Base-by-base conservation (phyloP, 2,797 vertebrate species). In the Argyrosomus regius region DNA sequence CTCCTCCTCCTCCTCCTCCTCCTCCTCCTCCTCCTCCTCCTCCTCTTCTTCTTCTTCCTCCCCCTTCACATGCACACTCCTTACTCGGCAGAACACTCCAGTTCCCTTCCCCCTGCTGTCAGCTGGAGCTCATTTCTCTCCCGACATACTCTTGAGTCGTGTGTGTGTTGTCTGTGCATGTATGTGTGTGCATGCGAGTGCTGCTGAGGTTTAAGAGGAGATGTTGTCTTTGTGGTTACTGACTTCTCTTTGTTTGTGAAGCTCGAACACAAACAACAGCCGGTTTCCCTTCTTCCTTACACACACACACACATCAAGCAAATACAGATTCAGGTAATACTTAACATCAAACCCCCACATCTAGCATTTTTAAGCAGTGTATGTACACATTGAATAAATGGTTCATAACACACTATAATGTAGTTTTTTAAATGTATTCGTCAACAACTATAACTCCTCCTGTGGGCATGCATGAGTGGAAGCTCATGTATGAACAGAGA, bases 121-220 rank as follows among this genome's bases (percentile, higher is more conserved):
- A 92, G 92, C 92, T 92, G 92, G 90, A 93, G 90, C 87, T 88
- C 79, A 89, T 93, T 92, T 93, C 87, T 92, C 84, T 90, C 88
- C 74, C 45, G 18, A 76, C 84, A 86, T 86, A 81, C 82, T 85
- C 82, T 77, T 53, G 50, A 88, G 73, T 17, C 35, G 68, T 72
- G 71, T 78, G 59, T 72, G 62, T 61, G 58, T 39, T 64, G 43
- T 13, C 43, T 10, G 72, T 22, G 61, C 35, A 63, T 52, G 72
- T 10, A 39, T 28, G 63, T 48, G 57, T 43, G 60, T 54, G 49
- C 17, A 20, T 57, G 56, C 14, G 35, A 75, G 76, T 60, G 14
- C 87, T 68, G 89, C 82, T 67, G 80, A 88, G 75, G 85, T 82
- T 86, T 71, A 79, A 75, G 85, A 84, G 72, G 82, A 84, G 83